phyloP scores from a whole-genome alignment of 2,888 invertebrate species.

The Phrixothrix hirtus region DNA sequence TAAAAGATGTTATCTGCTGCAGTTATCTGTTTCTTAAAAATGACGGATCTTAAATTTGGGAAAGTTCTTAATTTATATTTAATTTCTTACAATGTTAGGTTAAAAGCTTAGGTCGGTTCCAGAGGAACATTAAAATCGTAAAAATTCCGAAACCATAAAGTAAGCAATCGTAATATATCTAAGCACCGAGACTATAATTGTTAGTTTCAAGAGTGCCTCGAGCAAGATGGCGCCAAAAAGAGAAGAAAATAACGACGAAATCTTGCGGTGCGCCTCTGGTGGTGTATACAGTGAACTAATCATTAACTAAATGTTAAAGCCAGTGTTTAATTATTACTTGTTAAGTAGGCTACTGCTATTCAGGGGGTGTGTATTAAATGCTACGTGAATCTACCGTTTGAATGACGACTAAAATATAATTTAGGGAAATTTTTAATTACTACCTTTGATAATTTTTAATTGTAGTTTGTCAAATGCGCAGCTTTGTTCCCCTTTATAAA shows the following conservation, averaged over 20 bases:
- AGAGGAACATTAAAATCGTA: slow-evolving; percentile 21
- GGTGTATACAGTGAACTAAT: slow-evolving; percentile 52
- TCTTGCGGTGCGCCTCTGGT: slow-evolving; percentile 43
- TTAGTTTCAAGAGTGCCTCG: slow-evolving; percentile 48
- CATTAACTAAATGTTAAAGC: slow-evolving; percentile 50
- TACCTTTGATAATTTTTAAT: slow-evolving; percentile 47
- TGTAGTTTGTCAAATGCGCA: slow-evolving; percentile 41
- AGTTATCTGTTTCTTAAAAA: neutral
- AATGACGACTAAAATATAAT: slow-evolving; percentile 43
- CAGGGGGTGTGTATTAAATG: slow-evolving; percentile 37
- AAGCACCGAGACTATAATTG: slow-evolving; percentile 53
- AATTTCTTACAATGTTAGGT: slow-evolving; percentile 12
- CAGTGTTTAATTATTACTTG: slow-evolving; percentile 51
- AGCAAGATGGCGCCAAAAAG: slow-evolving; percentile 56
- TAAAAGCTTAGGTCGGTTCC: neutral
- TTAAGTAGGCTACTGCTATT: slow-evolving; percentile 48
- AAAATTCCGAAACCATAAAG: slow-evolving; percentile 34
- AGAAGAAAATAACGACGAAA: slow-evolving; percentile 44
- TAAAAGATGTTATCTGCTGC: too few species aligned
- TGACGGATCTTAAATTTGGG: neutral
- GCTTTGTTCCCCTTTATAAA: slow-evolving; percentile 36
- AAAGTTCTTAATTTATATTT: slow-evolving; percentile 26
- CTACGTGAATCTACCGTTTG: slow-evolving; percentile 32
- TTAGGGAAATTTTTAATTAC: slow-evolving; percentile 54
- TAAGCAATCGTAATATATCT: slow-evolving; percentile 49